Base-by-base conservation (phyloP, 2,888 invertebrate genomes). In the Lepetodrilus schrolli region DNA sequence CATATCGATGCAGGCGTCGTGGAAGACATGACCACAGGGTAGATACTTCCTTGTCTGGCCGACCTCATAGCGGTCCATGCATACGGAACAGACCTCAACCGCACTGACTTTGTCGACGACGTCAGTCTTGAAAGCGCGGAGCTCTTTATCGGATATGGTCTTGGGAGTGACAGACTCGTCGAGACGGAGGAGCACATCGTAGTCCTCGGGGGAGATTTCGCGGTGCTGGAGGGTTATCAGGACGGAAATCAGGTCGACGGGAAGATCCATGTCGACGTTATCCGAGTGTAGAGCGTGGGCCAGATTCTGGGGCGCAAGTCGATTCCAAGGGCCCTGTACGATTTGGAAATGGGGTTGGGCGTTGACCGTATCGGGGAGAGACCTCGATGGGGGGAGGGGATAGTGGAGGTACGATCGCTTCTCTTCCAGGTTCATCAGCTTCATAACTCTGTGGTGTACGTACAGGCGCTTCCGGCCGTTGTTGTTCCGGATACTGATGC, bases 161-260 rank as follows among this genome's bases (percentile, higher is more conserved):
- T 89, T 89, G 1, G 88, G 87, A 34, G 83, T 80, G 3, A 90
- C 86, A 20, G 84, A 72, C 30, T 89, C 87, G 51, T 90, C 90
- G n/a, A 90, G 80, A 34, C 82, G 73, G 7, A 87, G 79, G 17
- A 90, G 79, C 36, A 86, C 70, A 5, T 90, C 90, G 70, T 90
- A 90, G 71, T 90, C 90, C 71, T 90, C 89, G 0, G 90, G 90
- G 4, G 87, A 87, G n/a, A 90, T 72, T 0, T 90, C 90, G n/a
- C 90, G 78, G 72, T 89, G 86, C 71, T 90, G 89, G 4, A 90
- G 48, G 20, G 65, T 80, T 10, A 89, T 86, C 8, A 90, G 77
- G 34, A 87, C 71, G 34, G 81, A 84, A 1, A 87, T 75, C 1
- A 88, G 65, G 10, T 81, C 81, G 0, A 50, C 48, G 5, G 82